phyloP scores from a whole-genome alignment of 1,140 invertebrate genomes.

The Diorhabda carinulata region DNA sequence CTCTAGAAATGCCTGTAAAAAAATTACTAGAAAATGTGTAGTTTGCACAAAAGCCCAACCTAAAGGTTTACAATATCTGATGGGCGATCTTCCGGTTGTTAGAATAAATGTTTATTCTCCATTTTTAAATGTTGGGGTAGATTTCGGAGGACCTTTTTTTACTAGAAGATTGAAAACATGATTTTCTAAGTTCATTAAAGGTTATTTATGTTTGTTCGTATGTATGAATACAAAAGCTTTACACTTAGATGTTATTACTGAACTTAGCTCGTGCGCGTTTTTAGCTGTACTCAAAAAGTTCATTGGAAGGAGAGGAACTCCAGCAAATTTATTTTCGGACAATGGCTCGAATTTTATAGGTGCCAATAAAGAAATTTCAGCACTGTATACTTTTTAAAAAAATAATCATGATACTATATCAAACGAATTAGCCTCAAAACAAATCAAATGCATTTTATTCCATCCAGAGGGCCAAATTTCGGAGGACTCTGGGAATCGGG shows the following conservation, averaged over 20 bases:
- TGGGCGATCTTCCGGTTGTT: background rate
- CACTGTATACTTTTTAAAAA: too few species aligned
- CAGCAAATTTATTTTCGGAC: slow-evolving; percentile 11
- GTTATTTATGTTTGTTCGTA: slow-evolving; percentile 27
- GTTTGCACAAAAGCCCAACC: slow-evolving; percentile 25
- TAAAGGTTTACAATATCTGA: slow-evolving; percentile 12
- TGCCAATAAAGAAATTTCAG: too few species aligned
- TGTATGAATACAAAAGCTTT: slow-evolving; percentile 30
- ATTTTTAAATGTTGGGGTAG: slow-evolving; percentile 5
- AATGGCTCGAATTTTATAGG: background rate
- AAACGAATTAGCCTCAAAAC: background rate
- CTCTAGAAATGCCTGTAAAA: slow-evolving; percentile 15
- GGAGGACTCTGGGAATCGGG: background rate
- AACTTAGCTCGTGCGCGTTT: slow-evolving; percentile 36
- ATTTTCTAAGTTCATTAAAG: slow-evolving; percentile 33
- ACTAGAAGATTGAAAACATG: slow-evolving; percentile 10
- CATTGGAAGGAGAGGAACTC: slow-evolving; percentile 30
- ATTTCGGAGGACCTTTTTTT: slow-evolving; percentile 15
- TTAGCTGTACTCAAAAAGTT: slow-evolving; percentile 35
- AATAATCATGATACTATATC: too few species aligned
- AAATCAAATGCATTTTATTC: slow-evolving; percentile 4
- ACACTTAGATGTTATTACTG: slow-evolving; percentile 39
- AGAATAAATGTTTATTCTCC: background rate
- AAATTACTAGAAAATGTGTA: slow-evolving; percentile 10
- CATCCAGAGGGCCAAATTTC: too few species aligned